phyloP scores from a whole-genome alignment of 1,140 invertebrate species.

The Brachionus angularis region DNA sequence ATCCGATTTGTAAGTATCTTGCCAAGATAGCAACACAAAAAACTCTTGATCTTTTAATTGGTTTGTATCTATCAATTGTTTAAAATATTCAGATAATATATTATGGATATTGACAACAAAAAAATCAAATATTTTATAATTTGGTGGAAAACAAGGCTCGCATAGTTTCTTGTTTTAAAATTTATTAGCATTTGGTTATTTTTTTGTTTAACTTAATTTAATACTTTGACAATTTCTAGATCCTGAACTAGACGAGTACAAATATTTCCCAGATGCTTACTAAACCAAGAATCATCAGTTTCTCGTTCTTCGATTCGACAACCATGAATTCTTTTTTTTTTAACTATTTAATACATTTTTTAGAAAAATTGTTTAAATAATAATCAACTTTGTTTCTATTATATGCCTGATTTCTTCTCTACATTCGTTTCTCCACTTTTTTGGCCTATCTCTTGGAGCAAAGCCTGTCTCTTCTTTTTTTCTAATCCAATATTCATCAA shows the following conservation, averaged over 20 bases:
- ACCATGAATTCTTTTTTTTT: constrained; percentile 15
- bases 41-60: constrained; percentile 36
- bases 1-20: constrained; percentile 20
- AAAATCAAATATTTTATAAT: constrained; percentile 16
- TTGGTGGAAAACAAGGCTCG: constrained; percentile 42
- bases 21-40: constrained; percentile 20
- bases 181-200: not conserved
- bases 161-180: constrained; percentile 11
- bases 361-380: too few species aligned
- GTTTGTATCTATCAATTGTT: constrained; percentile 2
- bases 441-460: constrained; percentile 38
- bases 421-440: constrained; percentile 11
- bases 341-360: too few species aligned
- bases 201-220: too few species aligned
- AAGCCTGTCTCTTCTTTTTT: constrained; percentile 43
- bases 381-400: constrained; percentile 40
- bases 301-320: constrained; percentile 18
- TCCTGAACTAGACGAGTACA: constrained; percentile 14
- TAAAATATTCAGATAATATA: not conserved
- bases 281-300: constrained; percentile 33
- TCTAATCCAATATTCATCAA: constrained; percentile 31
- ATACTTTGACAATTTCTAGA: constrained; percentile 28
- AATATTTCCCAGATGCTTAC: constrained; percentile 13
- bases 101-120: not conserved
- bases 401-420: constrained; percentile 4